Conservation (phyloP, 2,888 invertebrate species). For the Stratiomys singularior region DNA sequence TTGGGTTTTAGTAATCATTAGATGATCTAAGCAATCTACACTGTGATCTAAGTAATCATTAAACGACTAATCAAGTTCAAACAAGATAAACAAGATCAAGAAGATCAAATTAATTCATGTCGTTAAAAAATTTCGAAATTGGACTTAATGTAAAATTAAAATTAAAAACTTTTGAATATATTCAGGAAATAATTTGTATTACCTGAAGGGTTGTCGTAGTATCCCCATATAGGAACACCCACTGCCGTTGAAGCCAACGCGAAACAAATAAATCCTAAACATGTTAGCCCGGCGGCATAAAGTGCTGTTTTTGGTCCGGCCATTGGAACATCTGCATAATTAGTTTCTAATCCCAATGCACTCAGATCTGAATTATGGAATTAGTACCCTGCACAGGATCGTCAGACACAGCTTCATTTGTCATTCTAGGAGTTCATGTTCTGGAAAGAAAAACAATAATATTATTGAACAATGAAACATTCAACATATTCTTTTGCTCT, state of each 20-base stretch:
- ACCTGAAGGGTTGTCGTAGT: constrained; percentile 74
- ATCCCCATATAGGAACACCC: constrained; percentile 87
- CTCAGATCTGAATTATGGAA: not conserved
- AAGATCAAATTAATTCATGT: too few relatives aligned
- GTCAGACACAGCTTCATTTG: not conserved
- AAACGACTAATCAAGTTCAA: too few relatives aligned
- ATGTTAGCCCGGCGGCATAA: constrained; percentile 66
- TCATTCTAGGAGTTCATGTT: not conserved
- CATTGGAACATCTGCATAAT: constrained; percentile 58
- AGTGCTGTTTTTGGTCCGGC: constrained; percentile 64
- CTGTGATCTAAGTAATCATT: too few relatives aligned
- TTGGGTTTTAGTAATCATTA: too few relatives aligned
- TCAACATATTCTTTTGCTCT: too few relatives aligned
- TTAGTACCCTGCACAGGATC: not conserved
- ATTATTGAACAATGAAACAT: too few relatives aligned
- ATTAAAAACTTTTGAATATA: too few relatives aligned
- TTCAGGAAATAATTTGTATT: too few relatives aligned
- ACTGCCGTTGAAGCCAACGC: constrained; percentile 85
- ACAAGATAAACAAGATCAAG: too few relatives aligned
- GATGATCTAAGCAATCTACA: too few relatives aligned
- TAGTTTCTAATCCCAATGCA: not conserved
- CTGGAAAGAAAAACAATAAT: constrained; percentile 6
- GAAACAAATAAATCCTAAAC: constrained; percentile 78
- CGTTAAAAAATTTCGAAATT: too few relatives aligned
- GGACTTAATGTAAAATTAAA: too few relatives aligned